Evolutionary conservation across 2,113 vertebrate genomes (phyloP), one percentile per base, ranked within the genome.

Genomic region (Neotoma lepida): DNA sequence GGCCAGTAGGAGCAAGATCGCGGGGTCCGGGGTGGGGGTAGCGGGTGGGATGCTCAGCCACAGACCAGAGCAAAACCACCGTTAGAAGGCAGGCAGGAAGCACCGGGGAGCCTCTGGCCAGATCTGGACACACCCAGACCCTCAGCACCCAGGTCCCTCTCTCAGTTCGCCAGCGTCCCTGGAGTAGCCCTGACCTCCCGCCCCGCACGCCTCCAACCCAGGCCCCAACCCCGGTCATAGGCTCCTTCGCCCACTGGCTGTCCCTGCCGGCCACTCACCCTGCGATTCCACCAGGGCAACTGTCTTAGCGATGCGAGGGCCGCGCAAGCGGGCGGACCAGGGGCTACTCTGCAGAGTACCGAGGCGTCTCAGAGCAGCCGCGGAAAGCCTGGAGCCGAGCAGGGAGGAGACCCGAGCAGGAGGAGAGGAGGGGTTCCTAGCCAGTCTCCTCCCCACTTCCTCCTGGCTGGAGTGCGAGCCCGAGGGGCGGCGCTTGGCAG

Each of bases 401-500:
- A 0, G 35, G 35, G 63, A 22, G 73, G 77, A 49, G 73, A 5
- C 22, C 54, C 2, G 1, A 44, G 78, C 9, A 1, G 17, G 88
- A 3, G 70, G 30, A 18, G 39, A 22, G 96, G 93, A 35, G 90
- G 84, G 92, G 89, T 26, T 86, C 49, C 30, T 26, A 5, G 54
- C 8, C 30, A 91, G 94, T 54, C 97, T 71, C 91, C 96, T 88
- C 90, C 74, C 91, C 64, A 84, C 94, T 95, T 95, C 96, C 94
- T 96, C 80, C 66, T 3, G 66, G 74, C 87, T 4, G 56, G 61
- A 54, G 14, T 15, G 35, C 80, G 56, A 61, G 74, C 87, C 86
- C 46, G 10, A 68, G 84, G 92, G 96, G 96, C 93, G 97, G 96
- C 20, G 95, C 97, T 89, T 73, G 87, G 91, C 80, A 1, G 33